Base-by-base conservation (phyloP, 2,797 vertebrate species). In the Enteromius fasciolatus region DNA sequence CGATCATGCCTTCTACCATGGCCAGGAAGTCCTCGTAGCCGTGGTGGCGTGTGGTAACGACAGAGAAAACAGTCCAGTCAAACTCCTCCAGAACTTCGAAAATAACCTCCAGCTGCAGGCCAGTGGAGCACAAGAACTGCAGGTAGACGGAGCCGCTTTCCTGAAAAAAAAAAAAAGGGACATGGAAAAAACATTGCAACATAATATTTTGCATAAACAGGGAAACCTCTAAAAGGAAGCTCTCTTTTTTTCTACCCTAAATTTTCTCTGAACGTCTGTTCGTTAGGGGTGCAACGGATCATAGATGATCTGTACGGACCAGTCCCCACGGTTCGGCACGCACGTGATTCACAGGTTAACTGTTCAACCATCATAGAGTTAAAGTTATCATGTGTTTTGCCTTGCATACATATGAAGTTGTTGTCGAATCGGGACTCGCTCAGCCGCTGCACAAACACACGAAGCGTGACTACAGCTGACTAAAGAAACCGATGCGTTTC, bases 21-120 rank as follows among this genome's bases (percentile, higher is more conserved):
- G 95, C 96, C 89, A 98, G 93, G 86, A 99, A 97, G 90, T 97
- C 97, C 91, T 97, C 95, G 67, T 98, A 96, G 84, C 97, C 97
- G 0, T 98, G 97, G 90, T 97, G 95, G 75, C 96, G 95, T 0
- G 97, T 98, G 87, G 96, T 96, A 73, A 98, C 95, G 15, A 98
- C 96, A 0, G 96, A 97, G 84, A 98, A 99, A 75, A 96, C 80
- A 0, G 97, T 98, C 97, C 97, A 99, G 87, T 99, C 97, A 36
- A 97, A 98, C 86, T 98, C 97, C 83, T 99, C 97, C 48, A 99
- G 92, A 79, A 99, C 96, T 91, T 98, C 97, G n/a, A 98, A 98
- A 91, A 98, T 97, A 31, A 98, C 97, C 90, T 95, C 96, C 0
- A 98, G 94, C 90, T 98, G 97, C 78, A 98, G 96, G 70, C 96